These are phyloP conservation scores for Rhinolophus ferrumequinum DNA, from an alignment of 2,113 vertebrate genomes.

Conservation along the genomic window DNA sequence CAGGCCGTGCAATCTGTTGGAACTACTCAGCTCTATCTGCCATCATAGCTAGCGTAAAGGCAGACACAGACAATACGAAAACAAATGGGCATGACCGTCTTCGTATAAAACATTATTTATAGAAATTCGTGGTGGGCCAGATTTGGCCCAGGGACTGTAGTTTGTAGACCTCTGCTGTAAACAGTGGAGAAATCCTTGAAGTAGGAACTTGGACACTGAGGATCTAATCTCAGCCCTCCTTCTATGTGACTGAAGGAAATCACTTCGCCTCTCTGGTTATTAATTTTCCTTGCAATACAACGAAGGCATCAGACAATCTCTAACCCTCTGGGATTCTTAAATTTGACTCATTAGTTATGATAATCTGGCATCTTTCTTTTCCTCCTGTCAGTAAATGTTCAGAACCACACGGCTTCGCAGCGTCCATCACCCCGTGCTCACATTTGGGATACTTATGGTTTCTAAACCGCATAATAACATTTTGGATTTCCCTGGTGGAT, in stretches of 20 bases:
- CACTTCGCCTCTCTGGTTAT: not conserved
- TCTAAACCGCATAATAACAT: not conserved
- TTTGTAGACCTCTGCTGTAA: conserved; percentile 3
- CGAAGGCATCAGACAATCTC: not conserved
- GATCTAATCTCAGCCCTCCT: not conserved
- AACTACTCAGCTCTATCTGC: not conserved
- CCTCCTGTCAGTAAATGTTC: not conserved
- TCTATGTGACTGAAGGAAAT: not conserved
- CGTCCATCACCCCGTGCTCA: not conserved
- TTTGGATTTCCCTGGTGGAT: not conserved
- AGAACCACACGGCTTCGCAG: not conserved
- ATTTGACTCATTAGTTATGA: not conserved
- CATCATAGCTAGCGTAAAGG: not conserved
- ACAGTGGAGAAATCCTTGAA: not conserved
- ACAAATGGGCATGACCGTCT: not conserved
- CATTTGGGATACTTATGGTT: not conserved
- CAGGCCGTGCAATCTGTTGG: not conserved
- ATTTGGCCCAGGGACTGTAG: not conserved
- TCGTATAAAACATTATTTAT: conserved; percentile 33
- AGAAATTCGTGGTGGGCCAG: not conserved
- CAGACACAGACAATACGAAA: not conserved
- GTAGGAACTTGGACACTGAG: not conserved
- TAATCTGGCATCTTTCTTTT: not conserved
- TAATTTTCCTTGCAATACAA: conserved; percentile 32
- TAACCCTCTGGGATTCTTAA: not conserved